Evolutionary conservation across 2,888 invertebrate genomes (phyloP), one percentile per base, ranked within the genome.

Genomic region (Trichogramma evanescens): DNA sequence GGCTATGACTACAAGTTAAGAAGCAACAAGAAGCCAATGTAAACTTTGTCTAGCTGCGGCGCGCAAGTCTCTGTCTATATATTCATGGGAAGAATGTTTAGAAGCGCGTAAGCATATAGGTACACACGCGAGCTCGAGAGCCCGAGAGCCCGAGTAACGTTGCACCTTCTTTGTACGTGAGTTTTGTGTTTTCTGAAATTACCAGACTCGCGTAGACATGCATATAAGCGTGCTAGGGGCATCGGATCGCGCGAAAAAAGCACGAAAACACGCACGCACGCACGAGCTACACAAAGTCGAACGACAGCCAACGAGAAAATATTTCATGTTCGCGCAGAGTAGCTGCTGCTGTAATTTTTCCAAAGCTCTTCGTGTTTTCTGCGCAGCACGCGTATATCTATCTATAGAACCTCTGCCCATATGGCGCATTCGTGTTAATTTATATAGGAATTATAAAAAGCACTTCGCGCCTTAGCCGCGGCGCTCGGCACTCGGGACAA

Each of bases 131-230:
- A 26, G 26, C 26, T 26, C 26, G 26, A 26, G 26, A 26, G 26
- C 26, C 26, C 26, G 26, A 26, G 26, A 26, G 26, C 26, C 26
- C 26, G 26, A 26, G 26, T 26, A 26, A 26, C 26, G 26, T 26
- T 26, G 26, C 26, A 26, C 26, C 26, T 26, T 26, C 26, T 26
- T 26, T 26, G 26, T 26, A 26, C 26, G 46, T 40, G 45, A 48
- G 50, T 54, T 59, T 50, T 45, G 50, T 50, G 48, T 46, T 57
- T 57, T 56, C 39, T 56, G 54, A 59, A 62, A 62, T 56, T 59
- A 48, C 40, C 56, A 26, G 26, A 26, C 26, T 26, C 26, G 40
- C 50, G 39, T 50, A 26, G 38, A n/a, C 26, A 7, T 5, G 26
- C 26, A 26, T 26, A 26, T 26, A 26, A 26, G 26, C 26, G 26